A percentile compares a stretch with the other conserved stretches of the same genome.
Evolutionary conservation across 2,888 invertebrate species (phyloP).

Genomic region (Cheilosia urbana): DNA sequence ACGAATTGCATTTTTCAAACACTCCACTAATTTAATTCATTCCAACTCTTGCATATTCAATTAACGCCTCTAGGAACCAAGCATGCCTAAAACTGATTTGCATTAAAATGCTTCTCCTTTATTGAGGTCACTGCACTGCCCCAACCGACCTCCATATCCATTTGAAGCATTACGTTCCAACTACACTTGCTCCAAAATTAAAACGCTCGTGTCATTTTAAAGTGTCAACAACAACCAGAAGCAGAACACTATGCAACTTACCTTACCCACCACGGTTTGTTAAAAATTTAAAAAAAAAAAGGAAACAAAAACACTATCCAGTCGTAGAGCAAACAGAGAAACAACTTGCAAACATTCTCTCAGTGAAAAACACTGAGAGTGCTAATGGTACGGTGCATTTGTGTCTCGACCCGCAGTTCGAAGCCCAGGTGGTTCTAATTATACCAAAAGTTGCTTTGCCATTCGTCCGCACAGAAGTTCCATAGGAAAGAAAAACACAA

Average conservation of each 20-base stretch:
- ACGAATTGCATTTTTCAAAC: constrained; percentile 10
- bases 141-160: constrained; percentile 12
- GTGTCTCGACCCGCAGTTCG: constrained; percentile 36
- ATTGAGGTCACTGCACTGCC: constrained; percentile 33
- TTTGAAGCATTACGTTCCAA: background rate
- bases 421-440: constrained; percentile 68
- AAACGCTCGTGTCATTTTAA: constrained; percentile 37
- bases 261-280: background rate
- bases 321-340: constrained; percentile 24
- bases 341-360: constrained; percentile 37
- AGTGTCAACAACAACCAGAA: constrained; percentile 36
- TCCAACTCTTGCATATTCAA: constrained; percentile 47
- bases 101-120: constrained; percentile 31
- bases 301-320: constrained; percentile 17
- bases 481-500: constrained; percentile 34
- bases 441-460: constrained; percentile 55
- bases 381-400: constrained; percentile 34
- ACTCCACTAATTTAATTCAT: constrained; percentile 31
- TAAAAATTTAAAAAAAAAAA: background rate
- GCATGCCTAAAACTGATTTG: constrained; percentile 30
- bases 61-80: background rate
- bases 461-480: constrained; percentile 17
- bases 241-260: background rate
- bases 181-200: constrained; percentile 28
- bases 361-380: constrained; percentile 32